Evolutionary conservation across 1,140 invertebrate genomes (phyloP), one percentile per base, ranked within the genome.

Genomic region (Drosophila truncata): DNA sequence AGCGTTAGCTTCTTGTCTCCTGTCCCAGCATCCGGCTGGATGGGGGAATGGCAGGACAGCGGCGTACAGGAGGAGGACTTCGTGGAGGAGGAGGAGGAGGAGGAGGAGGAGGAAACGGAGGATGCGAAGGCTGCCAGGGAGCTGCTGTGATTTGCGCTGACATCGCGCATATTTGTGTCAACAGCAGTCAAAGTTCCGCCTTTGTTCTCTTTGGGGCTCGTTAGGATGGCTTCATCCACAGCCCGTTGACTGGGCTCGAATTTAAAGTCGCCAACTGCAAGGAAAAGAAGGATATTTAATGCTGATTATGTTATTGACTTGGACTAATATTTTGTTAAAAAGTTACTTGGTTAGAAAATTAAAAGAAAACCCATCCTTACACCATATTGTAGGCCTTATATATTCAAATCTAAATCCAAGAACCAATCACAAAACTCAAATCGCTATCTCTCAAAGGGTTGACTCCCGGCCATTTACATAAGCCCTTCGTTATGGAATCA

Each of bases 141-240:
- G 64, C 64, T 27, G 37, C 77, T 62, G 47, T 78, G 80, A 86
- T 85, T 91, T 69, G 66, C 57, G 86, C 86, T 91, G 82, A 91
- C 87, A 73, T 82, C 65, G 82, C 87, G 85, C 82, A 85, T 90
- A 90, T 91, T 91, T 91, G 79, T 86, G 85, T 90, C 85, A 82
- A 91, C 73, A 87, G 60, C 57, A 71, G 78, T 67, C 70, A 78
- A 78, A 78, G 80, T 73, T 77, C 65, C 60, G 60, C 52, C 81
- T 67, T 72, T 80, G 77, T 84, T 47, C 55, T 37, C 60, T 8
- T 20, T 50, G 41, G 61, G 50, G 47, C 65, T 86, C 61, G 82
- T 85, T 85, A 85, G 39, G 37, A 60, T 46, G 31, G 23, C 39
- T 46, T 86, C 70, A 54, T 49, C 54, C 55, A 54, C 46, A 33